Base-by-base conservation (phyloP, 2,797 vertebrate genomes). In the Neomorphus geoffroyi region DNA sequence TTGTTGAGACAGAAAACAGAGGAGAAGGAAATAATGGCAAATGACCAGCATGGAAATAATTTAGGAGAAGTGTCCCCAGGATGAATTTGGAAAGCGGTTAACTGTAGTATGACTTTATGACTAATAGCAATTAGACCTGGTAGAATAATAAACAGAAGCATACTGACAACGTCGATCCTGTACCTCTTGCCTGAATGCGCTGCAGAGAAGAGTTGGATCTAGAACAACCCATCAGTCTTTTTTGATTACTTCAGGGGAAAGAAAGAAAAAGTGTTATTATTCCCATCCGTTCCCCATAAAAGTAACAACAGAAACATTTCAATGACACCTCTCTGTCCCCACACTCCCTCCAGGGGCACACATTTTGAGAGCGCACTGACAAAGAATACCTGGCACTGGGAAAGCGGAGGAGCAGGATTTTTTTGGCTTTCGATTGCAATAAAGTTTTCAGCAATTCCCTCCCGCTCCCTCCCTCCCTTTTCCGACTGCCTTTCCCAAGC, bases 1-100 rank as follows among this genome's bases (percentile, higher is more conserved):
- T 96, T 96, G 96, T 96, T 96, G 96, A 96, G 96, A 97, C 96
- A 96, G 94, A 97, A 97, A 97, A 93, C 96, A 97, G 95, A 96
- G 80, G 88, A 93, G 94, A 96, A 96, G 95, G 94, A 97, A 97
- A 96, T 94, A 96, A 97, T 69, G 93, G 96, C 94, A 96, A 97
- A 97, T 96, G 95, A 96, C 96, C 95, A 96, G 78, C 92, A 96
- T 91, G 94, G 96, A 97, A 96, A 96, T 96, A 95, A 97, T 95
- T 95, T 96, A 93, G 78, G 78, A 95, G 95, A 96, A 83, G 93
- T 96, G 94, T 96, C 94, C 96, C 84, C 90, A 65, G 94, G 94
- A 96, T 87, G 96, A 92, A 95, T 96, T 94, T 94, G 96, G 96
- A 94, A 93, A 96, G 92, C 87, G 80, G 93, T 92, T 96, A 96